Evolutionary conservation across 2,888 invertebrate genomes (phyloP), one percentile per base, ranked within the genome.

Genomic region (Eilema griseolum): DNA sequence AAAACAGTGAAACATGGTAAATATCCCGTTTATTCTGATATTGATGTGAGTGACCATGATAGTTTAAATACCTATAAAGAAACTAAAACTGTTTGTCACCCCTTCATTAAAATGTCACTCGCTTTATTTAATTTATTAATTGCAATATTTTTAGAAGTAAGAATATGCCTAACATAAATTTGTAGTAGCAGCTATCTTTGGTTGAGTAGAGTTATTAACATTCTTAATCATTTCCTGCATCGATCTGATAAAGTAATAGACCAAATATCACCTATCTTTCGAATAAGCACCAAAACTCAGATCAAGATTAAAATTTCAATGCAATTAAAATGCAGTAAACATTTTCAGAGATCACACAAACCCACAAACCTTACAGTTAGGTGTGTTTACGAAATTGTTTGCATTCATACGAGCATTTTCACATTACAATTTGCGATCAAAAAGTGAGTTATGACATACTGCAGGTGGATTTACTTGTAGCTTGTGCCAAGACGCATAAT

Each of bases 341-440:
- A 52, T 52, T n/a, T 52, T 52, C 2, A n/a, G 20, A 52, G n/a
- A 41, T 16, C 16, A 3, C 4, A 41, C 16, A 41, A 41, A 41
- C 3, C 41, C 2, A 33, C 4, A 7, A 33, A 16, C 41, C 41
- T 41, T 4, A 52, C 52, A 52, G 52, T 46, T 20, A 41, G 12
- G 16, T 2, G 16, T 12, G 41, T 16, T 41, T 20, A 46, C 46
- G 5, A 46, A 20, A 20, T 16, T 46, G 5, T n/a, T 8, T 52
- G 52, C 10, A 52, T n/a, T 52, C 52, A 52, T 52, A 52, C 52
- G n/a, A 52, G n/a, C 33, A 16, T 37, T 24, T 67, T 66, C 41
- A 57, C 63, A 71, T 71, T 70, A 59, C 67, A 46, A 59, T 67
- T 67, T 61, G 63, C 56, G 64, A 67, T 71, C 67, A 57, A 65